phyloP scores from a whole-genome alignment of 2,797 vertebrate genomes.

The Danio tinwini region DNA sequence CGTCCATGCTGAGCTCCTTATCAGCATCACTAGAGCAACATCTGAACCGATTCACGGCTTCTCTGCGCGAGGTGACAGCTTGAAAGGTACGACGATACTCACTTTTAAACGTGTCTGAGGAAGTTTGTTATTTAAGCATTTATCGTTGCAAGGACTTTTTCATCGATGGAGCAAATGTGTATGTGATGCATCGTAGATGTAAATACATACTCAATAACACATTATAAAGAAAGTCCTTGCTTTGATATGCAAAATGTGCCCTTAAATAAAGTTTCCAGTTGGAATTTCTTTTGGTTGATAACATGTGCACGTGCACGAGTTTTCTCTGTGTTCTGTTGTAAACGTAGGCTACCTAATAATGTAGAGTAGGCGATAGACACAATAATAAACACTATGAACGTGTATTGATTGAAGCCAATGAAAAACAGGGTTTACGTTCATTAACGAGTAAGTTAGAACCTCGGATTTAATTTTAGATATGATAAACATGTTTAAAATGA shows the following conservation, averaged over 20 bases:
- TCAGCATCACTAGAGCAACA: constrained; percentile 9
- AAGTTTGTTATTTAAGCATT: background rate
- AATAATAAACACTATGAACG: background rate
- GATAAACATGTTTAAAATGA: no score
- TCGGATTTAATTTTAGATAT: background rate
- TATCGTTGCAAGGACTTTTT: background rate
- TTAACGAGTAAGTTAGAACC: background rate
- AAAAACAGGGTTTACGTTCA: background rate
- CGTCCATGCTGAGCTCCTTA: background rate
- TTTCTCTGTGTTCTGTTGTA: no score
- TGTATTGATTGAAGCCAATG: background rate
- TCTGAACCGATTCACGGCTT: background rate
- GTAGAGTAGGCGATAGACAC: no score
- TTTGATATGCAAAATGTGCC: background rate
- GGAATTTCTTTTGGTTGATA: background rate
- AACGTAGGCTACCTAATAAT: no score
- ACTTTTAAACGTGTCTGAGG: background rate
- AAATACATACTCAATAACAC: no score
- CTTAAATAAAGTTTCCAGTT: background rate
- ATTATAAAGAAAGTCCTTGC: background rate
- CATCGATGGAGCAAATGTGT: background rate
- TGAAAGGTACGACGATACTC: background rate
- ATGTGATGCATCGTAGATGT: background rate
- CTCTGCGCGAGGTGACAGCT: background rate
- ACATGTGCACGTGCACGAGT: background rate